Base-by-base conservation (phyloP, 2,797 vertebrate species). In the Phrynocephalus vlangalii region DNA sequence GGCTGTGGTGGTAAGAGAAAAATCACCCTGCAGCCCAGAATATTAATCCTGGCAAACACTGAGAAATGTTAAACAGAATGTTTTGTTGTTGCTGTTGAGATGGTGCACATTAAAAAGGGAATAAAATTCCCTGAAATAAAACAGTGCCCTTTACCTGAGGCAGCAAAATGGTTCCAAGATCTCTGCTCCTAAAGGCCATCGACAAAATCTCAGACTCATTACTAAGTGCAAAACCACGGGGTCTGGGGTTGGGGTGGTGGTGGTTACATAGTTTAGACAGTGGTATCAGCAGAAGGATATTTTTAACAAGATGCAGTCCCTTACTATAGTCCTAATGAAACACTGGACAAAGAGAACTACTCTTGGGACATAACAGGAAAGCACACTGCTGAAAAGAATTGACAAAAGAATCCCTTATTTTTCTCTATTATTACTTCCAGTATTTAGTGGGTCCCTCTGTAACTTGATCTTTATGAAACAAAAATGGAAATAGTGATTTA, bases 21-120 rank as follows among this genome's bases (percentile, higher is more conserved):
- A n/a, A 33, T 4, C 48, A 70, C 28, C 26, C 30, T 52, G 44
- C 72, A 67, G 30, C 63, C 63, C 73, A 52, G 15, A 84, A 79
- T 13, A 16, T 20, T 52, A 76, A 68, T 82, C 71, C 63, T 85
- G 71, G 87, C 63, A 85, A 66, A 38, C 20, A 71, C 79, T 76
- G 26, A 88, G 76, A 85, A 78, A 67, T 90, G 89, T 84, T 56
- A 87, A 84, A 84, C 82, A 85, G 16, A 76, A 33, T 81, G 70
- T 70, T 76, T 88, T 52, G 63, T 56, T 10, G 15, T 66, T 18
- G 10, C 28, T 70, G 30, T 9, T 63, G 63, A 70, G 76, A 70
- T 71, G 48, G 33, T 71, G 60, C 77, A 71, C 26, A 11, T 73
- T 89, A 48, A 13, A 81, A 85, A 73, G 28, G 79, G 48, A 81